phyloP scores from a whole-genome alignment of 1,140 invertebrate genomes.

The Sipha flava region DNA sequence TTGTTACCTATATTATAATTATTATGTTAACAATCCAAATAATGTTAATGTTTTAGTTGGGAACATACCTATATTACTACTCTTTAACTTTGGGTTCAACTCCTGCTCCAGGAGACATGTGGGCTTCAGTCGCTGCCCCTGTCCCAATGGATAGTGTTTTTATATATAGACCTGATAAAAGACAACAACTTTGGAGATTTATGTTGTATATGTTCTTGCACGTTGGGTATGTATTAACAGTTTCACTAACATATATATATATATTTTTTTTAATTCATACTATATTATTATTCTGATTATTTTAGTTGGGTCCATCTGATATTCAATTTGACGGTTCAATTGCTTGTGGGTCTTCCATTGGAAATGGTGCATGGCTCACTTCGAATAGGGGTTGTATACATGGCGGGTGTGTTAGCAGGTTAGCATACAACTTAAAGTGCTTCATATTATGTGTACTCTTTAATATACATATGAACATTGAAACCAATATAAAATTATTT shows the following conservation, averaged over 20 bases:
- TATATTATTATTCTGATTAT: constrained; percentile 37
- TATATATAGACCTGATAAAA: constrained; percentile 86
- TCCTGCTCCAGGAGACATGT: constrained; percentile 68
- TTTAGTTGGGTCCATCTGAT: constrained; percentile 86
- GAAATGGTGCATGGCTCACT: constrained; percentile 95
- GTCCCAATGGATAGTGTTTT: constrained; percentile 87
- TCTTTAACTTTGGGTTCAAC: constrained; percentile 39
- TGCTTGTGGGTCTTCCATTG: constrained; percentile 80
- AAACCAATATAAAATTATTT: not conserved
- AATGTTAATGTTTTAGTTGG: constrained; percentile 59
- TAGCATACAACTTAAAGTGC: constrained; percentile 33
- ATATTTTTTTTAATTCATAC: not conserved
- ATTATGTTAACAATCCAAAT: not conserved
- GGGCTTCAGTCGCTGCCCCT: constrained; percentile 63
- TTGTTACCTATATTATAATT: not conserved
- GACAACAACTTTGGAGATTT: constrained; percentile 87
- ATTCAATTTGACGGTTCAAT: constrained; percentile 88
- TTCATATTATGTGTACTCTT: not conserved
- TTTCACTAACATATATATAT: too few species aligned
- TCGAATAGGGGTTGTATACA: constrained; percentile 82
- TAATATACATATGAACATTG: too few species aligned
- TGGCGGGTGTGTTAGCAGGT: constrained; percentile 86
- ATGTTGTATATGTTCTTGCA: constrained; percentile 91
- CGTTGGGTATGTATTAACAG: constrained; percentile 61
- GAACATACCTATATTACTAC: constrained; percentile 80